Evolutionary conservation across 2,113 vertebrate species (phyloP), one percentile per base, ranked within the genome.

Genomic region (Mus musculus): DNA sequence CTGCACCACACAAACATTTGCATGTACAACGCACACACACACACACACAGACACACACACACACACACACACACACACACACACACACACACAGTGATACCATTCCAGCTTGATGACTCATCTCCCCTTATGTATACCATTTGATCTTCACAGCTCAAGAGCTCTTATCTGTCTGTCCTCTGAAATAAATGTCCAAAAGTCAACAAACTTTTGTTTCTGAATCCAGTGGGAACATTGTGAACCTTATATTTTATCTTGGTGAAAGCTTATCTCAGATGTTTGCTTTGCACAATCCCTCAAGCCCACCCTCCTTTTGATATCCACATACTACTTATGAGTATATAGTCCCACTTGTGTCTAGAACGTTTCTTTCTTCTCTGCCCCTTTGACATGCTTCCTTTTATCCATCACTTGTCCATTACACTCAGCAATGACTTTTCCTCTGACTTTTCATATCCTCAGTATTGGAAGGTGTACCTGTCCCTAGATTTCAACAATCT

Each of bases 121-220:
- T 61, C 16, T 81, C n/a, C 4, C 22, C 88, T 93, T 69, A 11
- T 46, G 14, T 24, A 13, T 52, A 17, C 16, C 13, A n/a, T 65
- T 91, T 19, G 33, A 26, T 81, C 17, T 81, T 94, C n/a, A 81
- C 54, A 81, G 17, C 17, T 12, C 14, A 17, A 13, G 10, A 89
- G 26, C 17, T 16, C 19, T 8, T 33, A 28, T 26, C 33, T 26
- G 12, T 26, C 33, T 26, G 12, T 78, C 33, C 19, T 19, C n/a
- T 28, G 19, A 87, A 90, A 95, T 86, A 54, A 49, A 67, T 96
- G 93, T 86, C 49, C 39, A 86, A n/a, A 84, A 0, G 2, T 61
- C 22, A 52, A n/a, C 61, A 93, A 93, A n/a, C 86, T 36, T 88
- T n/a, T 71, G 17, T 90, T 95, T 94, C 81, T 88, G 95, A 94